phyloP scores from a whole-genome alignment of 1,140 invertebrate genomes.

The Tetranychus urticae region DNA sequence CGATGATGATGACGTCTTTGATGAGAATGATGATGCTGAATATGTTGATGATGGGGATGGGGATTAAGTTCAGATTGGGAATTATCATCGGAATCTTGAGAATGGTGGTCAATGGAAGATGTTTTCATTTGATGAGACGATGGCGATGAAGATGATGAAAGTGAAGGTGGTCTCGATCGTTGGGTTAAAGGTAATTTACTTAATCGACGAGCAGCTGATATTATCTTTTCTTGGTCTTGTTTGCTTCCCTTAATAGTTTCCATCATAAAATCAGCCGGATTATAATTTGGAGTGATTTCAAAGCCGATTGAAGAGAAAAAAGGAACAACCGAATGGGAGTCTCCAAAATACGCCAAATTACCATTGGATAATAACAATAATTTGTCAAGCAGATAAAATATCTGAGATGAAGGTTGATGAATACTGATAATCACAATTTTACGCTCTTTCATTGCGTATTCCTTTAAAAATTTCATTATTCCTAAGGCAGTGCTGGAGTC shows the following conservation, averaged over 20 bases:
- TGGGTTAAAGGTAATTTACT: background rate
- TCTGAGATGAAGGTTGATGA: slow-evolving; percentile 65
- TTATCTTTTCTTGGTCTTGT: slow-evolving; percentile 39
- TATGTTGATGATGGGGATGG: background rate
- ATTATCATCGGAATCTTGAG: background rate
- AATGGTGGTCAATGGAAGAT: background rate
- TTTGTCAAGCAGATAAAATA: slow-evolving; percentile 65
- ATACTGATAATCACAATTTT: slow-evolving; percentile 59
- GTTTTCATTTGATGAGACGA: background rate
- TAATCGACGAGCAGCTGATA: slow-evolving; percentile 34
- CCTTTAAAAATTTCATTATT: slow-evolving; percentile 44
- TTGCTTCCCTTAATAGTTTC: slow-evolving; percentile 33
- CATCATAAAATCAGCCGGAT: slow-evolving; percentile 57
- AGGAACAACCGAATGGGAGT: slow-evolving; percentile 43
- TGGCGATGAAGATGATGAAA: slow-evolving; percentile 1
- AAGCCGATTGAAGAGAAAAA: slow-evolving; percentile 49
- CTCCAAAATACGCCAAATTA: slow-evolving; percentile 52
- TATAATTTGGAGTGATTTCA: slow-evolving; percentile 48
- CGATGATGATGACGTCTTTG: background rate
- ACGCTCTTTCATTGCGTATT: slow-evolving; percentile 45
- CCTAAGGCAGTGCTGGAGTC: slow-evolving; percentile 56
- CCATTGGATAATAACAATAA: slow-evolving; percentile 48
- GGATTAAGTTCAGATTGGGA: background rate
- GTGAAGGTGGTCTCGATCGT: background rate
- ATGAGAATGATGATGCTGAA: background rate